Evolutionary conservation across 1,140 invertebrate species (phyloP).

Genomic region (Mizuhopecten yessoensis): DNA sequence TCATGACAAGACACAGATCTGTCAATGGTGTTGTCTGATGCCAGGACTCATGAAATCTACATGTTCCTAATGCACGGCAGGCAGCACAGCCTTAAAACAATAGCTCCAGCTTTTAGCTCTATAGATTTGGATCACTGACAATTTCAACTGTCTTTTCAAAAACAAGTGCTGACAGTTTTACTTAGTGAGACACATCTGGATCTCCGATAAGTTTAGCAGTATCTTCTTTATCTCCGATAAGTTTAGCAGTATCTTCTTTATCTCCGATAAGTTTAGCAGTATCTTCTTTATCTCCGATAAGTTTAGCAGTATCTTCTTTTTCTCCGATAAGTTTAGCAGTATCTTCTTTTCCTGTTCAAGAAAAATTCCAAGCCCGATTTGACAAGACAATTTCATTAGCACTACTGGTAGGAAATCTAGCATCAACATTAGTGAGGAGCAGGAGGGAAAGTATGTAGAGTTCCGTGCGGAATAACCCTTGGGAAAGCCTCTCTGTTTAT

Average conservation of each 20-base stretch:
- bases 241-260: not conserved
- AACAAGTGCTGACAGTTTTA: not conserved
- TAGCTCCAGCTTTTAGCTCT: not conserved
- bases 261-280: too few relatives aligned
- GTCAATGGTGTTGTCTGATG: not conserved
- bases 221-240: not conserved
- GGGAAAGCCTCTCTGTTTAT: not conserved
- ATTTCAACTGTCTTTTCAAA: not conserved
- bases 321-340: not conserved
- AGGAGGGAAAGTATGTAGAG: not conserved
- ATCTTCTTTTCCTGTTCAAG: not conserved
- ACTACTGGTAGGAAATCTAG: not conserved
- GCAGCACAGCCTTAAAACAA: not conserved
- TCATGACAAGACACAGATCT: not conserved
- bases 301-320: not conserved
- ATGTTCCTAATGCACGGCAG: not conserved
- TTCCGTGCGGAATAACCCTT: not conserved
- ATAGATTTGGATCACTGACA: slow-evolving; percentile 30
- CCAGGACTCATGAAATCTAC: too few relatives aligned
- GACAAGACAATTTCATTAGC: not conserved
- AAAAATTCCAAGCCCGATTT: not conserved
- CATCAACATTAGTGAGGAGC: not conserved
- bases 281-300: not conserved
- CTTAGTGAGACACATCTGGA: not conserved
- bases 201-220: not conserved